Percentiles rank a stretch among this genome's conserved stretches.
Conservation (phyloP, 1,140 invertebrate species). For the Bombus waltoni region DNA sequence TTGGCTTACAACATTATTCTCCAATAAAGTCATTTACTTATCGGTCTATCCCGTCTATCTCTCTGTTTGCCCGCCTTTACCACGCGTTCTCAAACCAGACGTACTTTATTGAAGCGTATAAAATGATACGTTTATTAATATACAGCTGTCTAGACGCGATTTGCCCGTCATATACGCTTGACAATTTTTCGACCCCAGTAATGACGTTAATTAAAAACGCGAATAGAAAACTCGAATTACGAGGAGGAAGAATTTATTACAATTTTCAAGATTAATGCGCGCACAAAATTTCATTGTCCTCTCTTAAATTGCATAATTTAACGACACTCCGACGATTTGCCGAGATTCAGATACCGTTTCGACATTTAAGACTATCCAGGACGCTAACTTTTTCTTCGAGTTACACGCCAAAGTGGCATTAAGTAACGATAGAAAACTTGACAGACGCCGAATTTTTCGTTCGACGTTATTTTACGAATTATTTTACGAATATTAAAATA, state of each 20-base stretch:
- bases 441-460: too few relatives aligned
- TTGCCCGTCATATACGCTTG: background rate
- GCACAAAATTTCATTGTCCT: too few relatives aligned
- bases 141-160: background rate
- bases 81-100: slow-evolving; percentile 26
- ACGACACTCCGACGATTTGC: too few relatives aligned
- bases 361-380: too few relatives aligned
- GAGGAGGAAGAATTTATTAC: background rate
- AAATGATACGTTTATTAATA: background rate
- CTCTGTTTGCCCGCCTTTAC: slow-evolving; percentile 29
- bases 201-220: background rate
- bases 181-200: background rate
- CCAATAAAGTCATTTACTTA: slow-evolving; percentile 57
- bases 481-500: background rate
- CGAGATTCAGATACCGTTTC: background rate
- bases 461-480: too few relatives aligned
- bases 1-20: slow-evolving; percentile 35
- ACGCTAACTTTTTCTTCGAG: too few relatives aligned
- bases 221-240: background rate
- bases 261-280: background rate
- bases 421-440: too few relatives aligned
- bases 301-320: too few relatives aligned
- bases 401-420: too few relatives aligned
- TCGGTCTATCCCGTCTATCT: slow-evolving; percentile 30
- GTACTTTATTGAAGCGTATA: slow-evolving; percentile 9